Base-by-base conservation (phyloP, 2,113 vertebrate species). In the Stegastes partitus region DNA sequence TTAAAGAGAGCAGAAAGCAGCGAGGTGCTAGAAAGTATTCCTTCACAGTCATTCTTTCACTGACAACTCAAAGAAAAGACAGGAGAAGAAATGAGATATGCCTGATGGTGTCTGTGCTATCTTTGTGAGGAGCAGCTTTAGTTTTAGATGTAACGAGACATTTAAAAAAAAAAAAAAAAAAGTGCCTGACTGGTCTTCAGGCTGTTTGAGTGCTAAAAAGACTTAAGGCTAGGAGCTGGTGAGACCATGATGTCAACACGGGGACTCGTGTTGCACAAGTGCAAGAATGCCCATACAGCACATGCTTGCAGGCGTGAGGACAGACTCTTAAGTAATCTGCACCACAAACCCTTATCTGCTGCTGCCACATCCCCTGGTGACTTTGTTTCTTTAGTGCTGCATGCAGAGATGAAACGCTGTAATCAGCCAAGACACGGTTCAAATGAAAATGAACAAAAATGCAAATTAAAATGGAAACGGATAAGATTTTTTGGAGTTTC, bases 51-150 rank as follows among this genome's bases (percentile, higher is more conserved):
- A 26, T 58, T 50, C 11, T 73, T 45, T 45, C 25, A 22, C 23
- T 19, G 23, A 45, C 37, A 68, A 22, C 57, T 39, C 31, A 81
- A 63, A 63, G 31, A 57, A 47, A 64, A 57, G 42, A 25, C 45
- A 37, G 3, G 1, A 1, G 12, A 25, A 47, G 18, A 47, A 58
- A 58, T 65, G 19, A 62, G 31, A 42, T 21, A 25, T 54, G 49
- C 37, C 39, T 28, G 5, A 37, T 3, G 11, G 11, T 53, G 11
- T 22, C 21, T 16, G 16, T 25, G 47, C 15, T 26, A 37, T 15
- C 25, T 23, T 26, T 69, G 10, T 9, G 57, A 50, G 64, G 50
- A 37, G 23, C 11, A 28, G 57, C 28, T 44, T 57, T 11, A 61
- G 23, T 39, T 71, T 57, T 3, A 26, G 3, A 42, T 19, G 2